Conservation (phyloP, 35 echinoderm and acorn worm species). For the Stichopus chloronotus region DNA sequence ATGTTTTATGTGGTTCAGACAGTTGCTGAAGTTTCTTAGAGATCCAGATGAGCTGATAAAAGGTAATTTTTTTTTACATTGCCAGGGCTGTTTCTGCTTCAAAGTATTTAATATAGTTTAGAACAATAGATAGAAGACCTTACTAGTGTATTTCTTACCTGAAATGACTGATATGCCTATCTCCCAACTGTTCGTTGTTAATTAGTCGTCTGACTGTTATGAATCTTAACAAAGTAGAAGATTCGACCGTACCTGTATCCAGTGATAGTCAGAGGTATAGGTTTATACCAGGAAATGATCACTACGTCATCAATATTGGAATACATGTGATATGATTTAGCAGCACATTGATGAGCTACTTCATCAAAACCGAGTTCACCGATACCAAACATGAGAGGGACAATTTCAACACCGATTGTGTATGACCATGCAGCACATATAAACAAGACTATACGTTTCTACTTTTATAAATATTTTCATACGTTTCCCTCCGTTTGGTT, state of each 20-base stretch:
- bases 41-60: too few species aligned
- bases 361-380: background rate
- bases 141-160: too few species aligned
- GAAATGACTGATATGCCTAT: too few species aligned
- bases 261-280: constrained; percentile 66
- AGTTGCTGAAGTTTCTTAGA: too few species aligned
- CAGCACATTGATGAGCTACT: background rate
- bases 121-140: too few species aligned
- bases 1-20: too few species aligned
- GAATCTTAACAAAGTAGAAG: constrained; percentile 53
- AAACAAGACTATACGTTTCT: background rate
- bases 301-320: background rate
- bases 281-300: constrained; percentile 53
- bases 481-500: constrained; percentile 31
- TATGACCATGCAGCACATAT: background rate
- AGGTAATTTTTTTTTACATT: too few species aligned
- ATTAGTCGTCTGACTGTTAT: too few species aligned
- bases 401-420: background rate
- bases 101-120: too few species aligned
- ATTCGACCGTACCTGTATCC: constrained; percentile 65
- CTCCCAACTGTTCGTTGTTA: background rate
- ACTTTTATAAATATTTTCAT: background rate
- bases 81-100: too few species aligned
- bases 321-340: background rate
- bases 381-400: background rate